Evolutionary conservation across 1,140 invertebrate species (phyloP).

Genomic region (Dreissena polymorpha): DNA sequence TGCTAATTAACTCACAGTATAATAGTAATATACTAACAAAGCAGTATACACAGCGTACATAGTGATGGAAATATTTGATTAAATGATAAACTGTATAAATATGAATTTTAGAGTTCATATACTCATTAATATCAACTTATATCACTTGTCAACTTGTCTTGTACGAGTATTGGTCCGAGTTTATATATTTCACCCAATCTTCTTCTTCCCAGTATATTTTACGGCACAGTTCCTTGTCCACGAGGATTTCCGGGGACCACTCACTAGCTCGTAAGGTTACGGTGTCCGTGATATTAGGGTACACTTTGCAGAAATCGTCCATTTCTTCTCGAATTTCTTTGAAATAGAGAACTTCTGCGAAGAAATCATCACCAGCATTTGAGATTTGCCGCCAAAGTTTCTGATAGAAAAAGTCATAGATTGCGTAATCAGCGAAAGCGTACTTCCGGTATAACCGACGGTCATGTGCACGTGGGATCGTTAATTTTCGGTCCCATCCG

Average conservation of each 20-base stretch:
- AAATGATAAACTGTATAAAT: no score
- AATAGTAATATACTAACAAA: no score
- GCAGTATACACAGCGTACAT: no score
- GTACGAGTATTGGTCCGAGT: not conserved
- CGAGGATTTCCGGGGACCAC: slow-evolving; percentile 2
- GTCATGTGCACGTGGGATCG: slow-evolving; percentile 38
- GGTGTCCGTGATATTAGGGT: slow-evolving; percentile 42
- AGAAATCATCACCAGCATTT: slow-evolving; percentile 43
- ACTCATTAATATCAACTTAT: no score
- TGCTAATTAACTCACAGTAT: no score
- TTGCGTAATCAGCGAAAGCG: slow-evolving; percentile 43
- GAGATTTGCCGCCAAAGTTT: slow-evolving; percentile 41
- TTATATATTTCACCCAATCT: slow-evolving; percentile 40
- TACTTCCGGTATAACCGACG: slow-evolving; percentile 24
- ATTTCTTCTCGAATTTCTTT: slow-evolving; percentile 47
- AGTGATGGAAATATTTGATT: no score
- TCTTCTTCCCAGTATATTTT: slow-evolving; percentile 42
- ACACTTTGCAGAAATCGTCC: slow-evolving; percentile 50
- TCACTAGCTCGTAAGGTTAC: slow-evolving; percentile 3
- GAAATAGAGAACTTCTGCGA: slow-evolving; percentile 38
- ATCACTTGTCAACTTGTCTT: not conserved
- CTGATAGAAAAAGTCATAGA: slow-evolving; percentile 51
- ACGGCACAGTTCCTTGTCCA: slow-evolving; percentile 39
- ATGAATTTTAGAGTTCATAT: no score
- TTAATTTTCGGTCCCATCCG: slow-evolving; percentile 52